Base-by-base conservation (phyloP, 2,888 invertebrate species). In the Amblyjoppa proteus region DNA sequence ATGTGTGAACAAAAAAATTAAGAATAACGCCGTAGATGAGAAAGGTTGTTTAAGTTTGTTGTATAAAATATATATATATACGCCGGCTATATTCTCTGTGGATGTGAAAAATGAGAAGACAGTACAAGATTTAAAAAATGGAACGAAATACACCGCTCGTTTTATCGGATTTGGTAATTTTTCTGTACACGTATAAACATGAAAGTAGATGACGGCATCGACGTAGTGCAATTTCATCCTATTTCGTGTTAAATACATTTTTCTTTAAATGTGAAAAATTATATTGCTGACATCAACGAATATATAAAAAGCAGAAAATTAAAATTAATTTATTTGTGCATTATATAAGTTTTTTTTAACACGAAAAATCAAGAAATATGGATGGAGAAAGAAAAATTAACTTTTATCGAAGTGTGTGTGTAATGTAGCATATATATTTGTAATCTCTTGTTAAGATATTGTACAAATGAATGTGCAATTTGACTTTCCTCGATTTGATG, bases 401-500 rank as follows among this genome's bases (percentile, higher is more conserved):
- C 53, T 20, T 11, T 2, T 13, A 5, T n/a, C 16, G 64, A 31
- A 31, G 20, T 20, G 31, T 9, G 6, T 34, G n/a, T 34, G 64
- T 5, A 64, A 16, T 3, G n/a, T 0, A 16, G 34, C 53, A n/a
- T 20, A 16, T 64, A 31, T 28, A 34, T 64, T 64, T 93, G 94
- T 87, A 95, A 93, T 92, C 96, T 96, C 93, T 97, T 97, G 95
- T 97, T 98, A 84, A 99, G 95, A 95, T 97, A 99, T 92, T 98
- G 98, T 92, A 99, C 96, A 96, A 97, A 99, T 93, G 98, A 96
- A 87, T 96, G 95, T 0, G 97, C 96, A 84, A 98, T 96, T 91
- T 97, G 97, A 69, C 95, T 94, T 88, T 96, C 95, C 91, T 96
- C 94, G 86, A 95, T 93, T 94, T 96, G 97, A 92, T 98, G 97